phyloP scores from a whole-genome alignment of 2,797 vertebrate species.

The Phataginus tetradactyla region DNA sequence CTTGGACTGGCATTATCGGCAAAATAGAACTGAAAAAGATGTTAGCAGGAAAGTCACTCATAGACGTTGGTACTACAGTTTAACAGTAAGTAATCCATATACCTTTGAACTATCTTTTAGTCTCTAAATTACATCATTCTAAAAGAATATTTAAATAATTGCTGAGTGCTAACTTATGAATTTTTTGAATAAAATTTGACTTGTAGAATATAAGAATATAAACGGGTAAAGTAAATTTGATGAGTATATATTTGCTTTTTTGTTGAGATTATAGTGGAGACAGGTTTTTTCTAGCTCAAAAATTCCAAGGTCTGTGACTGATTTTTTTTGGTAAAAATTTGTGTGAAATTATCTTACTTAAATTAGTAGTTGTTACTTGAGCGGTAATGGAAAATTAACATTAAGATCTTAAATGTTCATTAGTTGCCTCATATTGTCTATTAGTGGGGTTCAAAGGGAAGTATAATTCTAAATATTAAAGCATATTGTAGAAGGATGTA shows the following conservation, averaged over 20 bases:
- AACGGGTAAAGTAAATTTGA: background rate
- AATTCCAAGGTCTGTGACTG: constrained; percentile 22
- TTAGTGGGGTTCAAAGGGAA: background rate
- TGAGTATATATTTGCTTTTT: background rate
- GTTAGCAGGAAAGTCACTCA: constrained; percentile 97
- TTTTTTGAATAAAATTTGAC: constrained; percentile 57
- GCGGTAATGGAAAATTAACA: constrained; percentile 38
- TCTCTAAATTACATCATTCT: background rate
- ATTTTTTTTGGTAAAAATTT: background rate
- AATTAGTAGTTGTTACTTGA: constrained; percentile 33
- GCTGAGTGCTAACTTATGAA: background rate
- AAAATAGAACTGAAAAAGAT: constrained; percentile 97
- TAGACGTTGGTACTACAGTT: constrained; percentile 97
- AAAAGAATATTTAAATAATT: constrained; percentile 47
- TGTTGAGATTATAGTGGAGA: constrained; percentile 21
- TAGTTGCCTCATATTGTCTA: constrained; percentile 12
- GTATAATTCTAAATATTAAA: constrained; percentile 18
- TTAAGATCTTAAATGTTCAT: constrained; percentile 46
- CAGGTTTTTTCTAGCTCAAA: background rate
- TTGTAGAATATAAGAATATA: background rate
- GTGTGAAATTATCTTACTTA: constrained; percentile 32
- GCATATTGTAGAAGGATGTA: background rate
- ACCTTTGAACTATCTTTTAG: constrained; percentile 6
- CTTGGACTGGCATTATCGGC: constrained; percentile 99
- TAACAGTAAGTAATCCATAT: constrained; percentile 90